phyloP scores from a whole-genome alignment of 2,113 vertebrate species.

The Centropristis striata region DNA sequence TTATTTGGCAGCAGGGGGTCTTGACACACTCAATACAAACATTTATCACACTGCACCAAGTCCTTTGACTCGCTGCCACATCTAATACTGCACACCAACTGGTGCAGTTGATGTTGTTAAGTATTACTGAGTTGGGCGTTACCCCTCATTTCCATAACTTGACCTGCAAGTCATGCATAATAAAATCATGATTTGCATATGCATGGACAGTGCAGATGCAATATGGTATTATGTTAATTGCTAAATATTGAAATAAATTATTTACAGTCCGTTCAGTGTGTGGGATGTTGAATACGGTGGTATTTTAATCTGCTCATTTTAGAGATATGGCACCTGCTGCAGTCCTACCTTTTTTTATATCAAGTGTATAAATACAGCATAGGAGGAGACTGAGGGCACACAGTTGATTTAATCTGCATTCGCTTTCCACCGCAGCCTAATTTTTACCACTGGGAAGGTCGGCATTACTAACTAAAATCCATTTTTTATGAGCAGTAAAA shows the following conservation, averaged over 20 bases:
- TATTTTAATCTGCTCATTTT: slow-evolving; percentile 50
- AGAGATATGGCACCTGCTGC: slow-evolving; percentile 39
- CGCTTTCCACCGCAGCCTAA: slow-evolving; percentile 40
- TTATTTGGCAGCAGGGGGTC: slow-evolving; percentile 63
- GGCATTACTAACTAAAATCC: slow-evolving; percentile 57
- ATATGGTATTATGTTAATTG: slow-evolving; percentile 62
- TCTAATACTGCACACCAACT: slow-evolving; percentile 54
- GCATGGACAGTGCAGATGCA: slow-evolving; percentile 38
- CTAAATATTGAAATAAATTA: slow-evolving; percentile 60
- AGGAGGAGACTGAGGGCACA: slow-evolving; percentile 17
- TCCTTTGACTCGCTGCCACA: slow-evolving; percentile 61
- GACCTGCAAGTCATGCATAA: slow-evolving; percentile 66
- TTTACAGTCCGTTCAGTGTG: slow-evolving; percentile 31
- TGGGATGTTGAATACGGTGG: background rate
- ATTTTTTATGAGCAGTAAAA: slow-evolving; percentile 55
- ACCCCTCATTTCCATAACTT: slow-evolving; percentile 67
- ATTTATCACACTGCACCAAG: slow-evolving; percentile 47
- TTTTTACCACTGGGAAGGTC: slow-evolving; percentile 58
- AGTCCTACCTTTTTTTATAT: slow-evolving; percentile 9
- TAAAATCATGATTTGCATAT: slow-evolving; percentile 66
- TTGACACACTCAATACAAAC: slow-evolving; percentile 40
- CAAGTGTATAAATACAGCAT: slow-evolving; percentile 46
- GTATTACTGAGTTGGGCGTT: slow-evolving; percentile 56
- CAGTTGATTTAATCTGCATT: slow-evolving; percentile 39
- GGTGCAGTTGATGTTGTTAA: slow-evolving; percentile 47